Conservation (phyloP, 2,888 invertebrate genomes). For the Melanostoma mellinum region DNA sequence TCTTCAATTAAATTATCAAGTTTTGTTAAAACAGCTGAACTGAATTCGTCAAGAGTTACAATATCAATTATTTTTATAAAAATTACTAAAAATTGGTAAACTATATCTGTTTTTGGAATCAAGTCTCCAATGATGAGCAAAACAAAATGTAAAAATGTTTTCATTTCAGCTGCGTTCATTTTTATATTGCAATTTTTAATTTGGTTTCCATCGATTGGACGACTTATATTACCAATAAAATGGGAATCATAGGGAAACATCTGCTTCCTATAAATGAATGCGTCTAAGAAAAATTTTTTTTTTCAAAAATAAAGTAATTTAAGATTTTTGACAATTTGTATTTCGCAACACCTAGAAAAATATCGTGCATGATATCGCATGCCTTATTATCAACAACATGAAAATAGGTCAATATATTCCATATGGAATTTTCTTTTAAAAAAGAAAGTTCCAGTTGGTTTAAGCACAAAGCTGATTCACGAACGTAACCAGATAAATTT, state of each 20-base stretch:
- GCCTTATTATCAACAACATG: slow-evolving; percentile 63
- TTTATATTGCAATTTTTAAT: slow-evolving; percentile 50
- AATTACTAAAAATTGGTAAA: not conserved
- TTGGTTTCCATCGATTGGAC: slow-evolving; percentile 51
- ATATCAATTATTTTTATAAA: not conserved
- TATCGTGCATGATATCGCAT: slow-evolving; percentile 66
- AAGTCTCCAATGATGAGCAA: slow-evolving; percentile 24
- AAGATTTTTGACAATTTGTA: slow-evolving; percentile 65
- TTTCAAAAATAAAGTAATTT: slow-evolving; percentile 66
- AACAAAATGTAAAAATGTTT: slow-evolving; percentile 61
- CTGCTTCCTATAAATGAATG: slow-evolving; percentile 1
- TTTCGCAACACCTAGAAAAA: slow-evolving; percentile 65
- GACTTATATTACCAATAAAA: slow-evolving; percentile 50
- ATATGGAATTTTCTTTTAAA: slow-evolving; percentile 62
- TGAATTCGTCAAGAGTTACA: too few species aligned
- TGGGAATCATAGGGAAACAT: not conserved
- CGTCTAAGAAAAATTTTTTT: slow-evolving; percentile 1
- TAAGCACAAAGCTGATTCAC: slow-evolving; percentile 34
- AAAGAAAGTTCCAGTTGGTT: slow-evolving; percentile 28
- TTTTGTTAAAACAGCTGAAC: too few species aligned
- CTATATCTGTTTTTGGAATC: too few species aligned
- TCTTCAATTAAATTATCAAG: too few species aligned
- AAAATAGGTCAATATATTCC: slow-evolving; percentile 60
- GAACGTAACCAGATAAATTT: slow-evolving; percentile 39
- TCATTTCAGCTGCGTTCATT: slow-evolving; percentile 63